These are phyloP conservation scores for Amiota communis DNA, from an alignment of 2,888 invertebrate species.

Conservation along the genomic window DNA sequence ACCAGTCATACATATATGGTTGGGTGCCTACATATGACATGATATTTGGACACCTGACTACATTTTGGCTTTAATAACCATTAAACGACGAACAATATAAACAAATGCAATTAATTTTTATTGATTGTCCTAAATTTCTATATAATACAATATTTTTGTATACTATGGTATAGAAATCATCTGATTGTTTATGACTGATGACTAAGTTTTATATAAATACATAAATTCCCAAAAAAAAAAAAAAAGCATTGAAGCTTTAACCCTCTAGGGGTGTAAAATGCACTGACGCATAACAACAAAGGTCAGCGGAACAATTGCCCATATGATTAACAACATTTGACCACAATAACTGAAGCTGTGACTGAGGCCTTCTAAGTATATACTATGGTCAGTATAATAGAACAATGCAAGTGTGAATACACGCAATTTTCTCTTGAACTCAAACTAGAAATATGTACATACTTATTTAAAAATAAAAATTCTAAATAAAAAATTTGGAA, in stretches of 20 bases:
- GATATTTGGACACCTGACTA: slow-evolving; percentile 54
- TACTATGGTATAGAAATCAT: no score
- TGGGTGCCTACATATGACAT: background rate
- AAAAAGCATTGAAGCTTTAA: background rate
- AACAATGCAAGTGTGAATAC: slow-evolving; percentile 16
- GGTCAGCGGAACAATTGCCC: slow-evolving; percentile 55
- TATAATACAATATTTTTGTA: background rate
- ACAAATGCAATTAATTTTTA: slow-evolving; percentile 57
- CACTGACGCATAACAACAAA: slow-evolving; percentile 62
- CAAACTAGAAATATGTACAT: background rate
- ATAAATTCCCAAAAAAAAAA: background rate
- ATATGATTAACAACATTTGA: slow-evolving; percentile 39
- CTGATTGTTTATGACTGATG: no score
- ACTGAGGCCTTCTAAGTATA: slow-evolving; percentile 1
- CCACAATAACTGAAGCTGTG: slow-evolving; percentile 32
- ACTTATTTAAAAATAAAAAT: no score
- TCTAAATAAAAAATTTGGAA: background rate
- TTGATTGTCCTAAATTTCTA: slow-evolving; percentile 62
- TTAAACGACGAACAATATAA: background rate
- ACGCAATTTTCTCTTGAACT: background rate
- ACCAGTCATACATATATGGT: background rate
- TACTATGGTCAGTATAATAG: slow-evolving; percentile 1
- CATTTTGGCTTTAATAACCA: slow-evolving; percentile 48
- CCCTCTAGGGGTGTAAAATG: slow-evolving; percentile 10
- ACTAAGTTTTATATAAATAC: slow-evolving; percentile 16